Base-by-base conservation (phyloP, 35 echinoderm and acorn worm genomes). In the Eucidaris tribuloides region DNA sequence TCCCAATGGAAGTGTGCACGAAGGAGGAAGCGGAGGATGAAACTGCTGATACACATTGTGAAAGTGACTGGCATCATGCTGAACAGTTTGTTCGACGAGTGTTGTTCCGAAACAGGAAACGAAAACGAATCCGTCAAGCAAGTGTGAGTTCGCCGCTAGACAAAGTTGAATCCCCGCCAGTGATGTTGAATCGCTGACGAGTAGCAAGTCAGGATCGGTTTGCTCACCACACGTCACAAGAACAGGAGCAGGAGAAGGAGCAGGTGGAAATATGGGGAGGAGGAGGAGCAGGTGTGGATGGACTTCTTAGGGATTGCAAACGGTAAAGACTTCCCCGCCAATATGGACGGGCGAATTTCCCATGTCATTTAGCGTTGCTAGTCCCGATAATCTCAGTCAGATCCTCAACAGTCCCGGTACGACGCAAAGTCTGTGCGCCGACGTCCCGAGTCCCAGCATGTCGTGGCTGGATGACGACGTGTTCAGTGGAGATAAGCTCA, bases 151-250 rank as follows among this genome's bases (percentile, higher is more conserved):
- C 61, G 28, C 37, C 61, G 27, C 17, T 46, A 27, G 34, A 65
- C 20, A 88, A 92, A 30, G 65, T 59, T 87, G 81, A 83, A 41
- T 93, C 87, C 96, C 91, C n/a, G 76, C 76, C 18, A 99, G 96
- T 87, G 96, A 99, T 41, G 61, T 77, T 56, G 86, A 85, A 4
- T 99, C 96, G 19, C 34, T 86, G 11, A 77, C 82, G 4, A 93
- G 86, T 81, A 50, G 83, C 42, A 78, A 83, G 27, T 59, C 60
- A n/a, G 83, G 71, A 0, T 92, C 89, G 3, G 86, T 83, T 2
- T 83, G 76, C 63, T 99, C 96, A 30, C 96, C 96, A 35, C 66
- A n/a, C 77, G 41, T 56, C 65, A 23, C 35, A 72, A 34, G 22
- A 88, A 22, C 40, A n/a, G n/a, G n/a, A n/a, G 46, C 46, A 35